phyloP scores from a whole-genome alignment of 2,113 vertebrate genomes.

The Triplophysa siluroides region DNA sequence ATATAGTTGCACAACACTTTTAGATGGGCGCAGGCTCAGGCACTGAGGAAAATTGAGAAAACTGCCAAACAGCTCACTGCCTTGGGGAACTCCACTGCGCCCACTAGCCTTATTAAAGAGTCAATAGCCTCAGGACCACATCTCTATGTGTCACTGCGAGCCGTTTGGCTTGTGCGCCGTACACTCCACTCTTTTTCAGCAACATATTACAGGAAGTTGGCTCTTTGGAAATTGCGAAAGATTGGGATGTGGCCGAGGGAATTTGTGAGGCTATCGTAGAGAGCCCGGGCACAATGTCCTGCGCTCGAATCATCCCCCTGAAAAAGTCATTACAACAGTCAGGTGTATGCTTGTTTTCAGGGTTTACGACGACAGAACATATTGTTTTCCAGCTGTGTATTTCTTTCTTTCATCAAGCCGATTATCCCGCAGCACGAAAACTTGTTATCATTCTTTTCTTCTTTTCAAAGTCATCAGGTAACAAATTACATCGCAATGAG shows the following conservation, averaged over 20 bases:
- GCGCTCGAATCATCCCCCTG: not conserved
- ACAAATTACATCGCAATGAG: conserved; percentile 13
- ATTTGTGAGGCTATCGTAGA: conserved; percentile 14
- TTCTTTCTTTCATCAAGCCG: not conserved
- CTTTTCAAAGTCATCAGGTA: not conserved
- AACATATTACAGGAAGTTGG: conserved; percentile 8
- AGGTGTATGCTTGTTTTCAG: not conserved
- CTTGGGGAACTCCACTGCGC: not conserved
- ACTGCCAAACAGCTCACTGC: conserved; percentile 4
- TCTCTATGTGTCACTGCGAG: conserved; percentile 6
- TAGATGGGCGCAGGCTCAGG: not conserved
- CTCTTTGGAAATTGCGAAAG: conserved; percentile 12
- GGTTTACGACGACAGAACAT: not conserved
- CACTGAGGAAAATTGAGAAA: conserved; percentile 21
- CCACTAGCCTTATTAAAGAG: conserved; percentile 42
- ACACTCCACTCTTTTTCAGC: not conserved
- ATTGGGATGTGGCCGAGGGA: conserved; percentile 1
- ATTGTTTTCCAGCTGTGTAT: not conserved
- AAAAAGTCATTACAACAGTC: conserved; percentile 15
- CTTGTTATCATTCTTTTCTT: not conserved
- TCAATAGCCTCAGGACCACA: conserved; percentile 9
- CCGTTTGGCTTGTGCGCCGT: conserved; percentile 13
- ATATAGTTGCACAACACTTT: not conserved
- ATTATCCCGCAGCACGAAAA: not conserved
- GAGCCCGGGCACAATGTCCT: not conserved